Evolutionary conservation across 2,113 vertebrate genomes (phyloP).

Genomic region (Buteo buteo): DNA sequence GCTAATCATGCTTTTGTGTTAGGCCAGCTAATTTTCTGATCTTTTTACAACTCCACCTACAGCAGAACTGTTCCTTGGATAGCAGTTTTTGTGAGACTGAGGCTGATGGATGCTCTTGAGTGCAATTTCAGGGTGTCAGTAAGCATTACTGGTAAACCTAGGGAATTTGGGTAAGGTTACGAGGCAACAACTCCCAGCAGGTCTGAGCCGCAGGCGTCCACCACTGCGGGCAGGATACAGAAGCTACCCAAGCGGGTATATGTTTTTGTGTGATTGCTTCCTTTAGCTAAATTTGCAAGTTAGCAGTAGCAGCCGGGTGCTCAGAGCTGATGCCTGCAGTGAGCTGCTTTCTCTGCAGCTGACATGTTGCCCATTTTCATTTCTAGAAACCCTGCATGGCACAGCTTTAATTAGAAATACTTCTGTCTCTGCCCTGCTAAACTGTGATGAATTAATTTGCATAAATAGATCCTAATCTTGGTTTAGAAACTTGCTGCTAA

Average conservation of each 20-base stretch:
- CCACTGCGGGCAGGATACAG: background rate
- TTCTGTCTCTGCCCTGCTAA: constrained; percentile 20
- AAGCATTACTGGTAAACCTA: background rate
- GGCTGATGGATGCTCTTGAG: background rate
- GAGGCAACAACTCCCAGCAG: background rate
- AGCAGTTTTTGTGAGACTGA: background rate
- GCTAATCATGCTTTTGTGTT: rapidly evolving
- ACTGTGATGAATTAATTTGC: constrained; percentile 24
- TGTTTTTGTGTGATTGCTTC: background rate
- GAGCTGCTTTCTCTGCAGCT: background rate
- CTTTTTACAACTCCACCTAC: background rate
- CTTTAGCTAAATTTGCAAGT: background rate
- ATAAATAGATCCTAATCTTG: background rate
- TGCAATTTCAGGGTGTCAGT: background rate
- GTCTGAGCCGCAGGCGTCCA: background rate
- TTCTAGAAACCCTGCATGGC: constrained; percentile 1
- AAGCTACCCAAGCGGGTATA: rapidly evolving
- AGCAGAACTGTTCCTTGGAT: background rate
- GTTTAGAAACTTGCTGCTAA: background rate
- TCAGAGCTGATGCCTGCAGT: background rate
- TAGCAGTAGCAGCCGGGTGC: background rate
- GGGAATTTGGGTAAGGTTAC: background rate
- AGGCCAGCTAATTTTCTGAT: background rate
- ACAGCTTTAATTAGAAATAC: constrained; percentile 40
- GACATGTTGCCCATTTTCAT: background rate